phyloP scores from a whole-genome alignment of 2,113 vertebrate species.

The Mesembrinibis cayennensis region DNA sequence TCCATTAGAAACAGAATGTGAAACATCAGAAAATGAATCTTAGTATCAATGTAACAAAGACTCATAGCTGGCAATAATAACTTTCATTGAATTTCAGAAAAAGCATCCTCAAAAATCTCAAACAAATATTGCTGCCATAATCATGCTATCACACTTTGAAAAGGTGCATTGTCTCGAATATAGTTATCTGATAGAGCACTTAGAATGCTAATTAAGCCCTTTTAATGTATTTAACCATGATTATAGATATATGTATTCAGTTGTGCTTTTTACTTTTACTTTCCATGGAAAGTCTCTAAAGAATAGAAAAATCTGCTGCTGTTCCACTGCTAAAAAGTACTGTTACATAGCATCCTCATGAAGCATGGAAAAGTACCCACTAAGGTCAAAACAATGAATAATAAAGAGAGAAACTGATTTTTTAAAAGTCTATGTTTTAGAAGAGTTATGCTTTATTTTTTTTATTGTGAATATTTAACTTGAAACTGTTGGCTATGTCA shows the following conservation, averaged over 20 bases:
- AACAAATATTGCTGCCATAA: background rate
- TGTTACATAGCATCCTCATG: background rate
- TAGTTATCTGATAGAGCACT: background rate
- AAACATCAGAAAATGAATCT: background rate
- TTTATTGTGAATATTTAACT: background rate
- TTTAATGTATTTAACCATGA: background rate
- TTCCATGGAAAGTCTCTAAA: background rate
- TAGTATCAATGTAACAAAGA: background rate
- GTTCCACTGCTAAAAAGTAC: background rate
- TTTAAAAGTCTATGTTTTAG: background rate
- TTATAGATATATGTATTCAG: background rate
- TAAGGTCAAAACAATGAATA: background rate
- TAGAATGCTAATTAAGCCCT: background rate
- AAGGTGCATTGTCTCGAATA: background rate
- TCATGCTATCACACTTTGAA: background rate
- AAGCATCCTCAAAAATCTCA: background rate
- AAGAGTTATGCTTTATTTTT: background rate
- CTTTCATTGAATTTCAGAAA: background rate
- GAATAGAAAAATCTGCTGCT: background rate
- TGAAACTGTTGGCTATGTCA: background rate
- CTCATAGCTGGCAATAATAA: background rate
- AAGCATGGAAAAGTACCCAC: background rate
- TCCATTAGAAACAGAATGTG: background rate
- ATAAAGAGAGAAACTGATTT: background rate
- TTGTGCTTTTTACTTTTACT: background rate